Base-by-base conservation (phyloP, 2,888 invertebrate species). In the Sinohyriopsis cumingii region DNA sequence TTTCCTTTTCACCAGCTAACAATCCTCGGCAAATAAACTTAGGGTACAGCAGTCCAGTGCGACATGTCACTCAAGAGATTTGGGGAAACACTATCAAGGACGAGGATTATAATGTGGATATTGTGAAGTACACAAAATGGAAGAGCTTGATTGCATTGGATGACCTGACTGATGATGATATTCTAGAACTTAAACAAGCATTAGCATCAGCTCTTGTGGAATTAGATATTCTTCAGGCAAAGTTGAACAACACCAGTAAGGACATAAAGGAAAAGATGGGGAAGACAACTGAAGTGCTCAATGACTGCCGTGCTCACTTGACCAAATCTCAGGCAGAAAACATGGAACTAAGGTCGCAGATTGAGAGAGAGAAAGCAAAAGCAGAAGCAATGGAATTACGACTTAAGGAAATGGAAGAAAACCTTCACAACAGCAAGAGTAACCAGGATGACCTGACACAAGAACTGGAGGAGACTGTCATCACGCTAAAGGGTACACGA, bases 141-240 rank as follows among this genome's bases (percentile, higher is more conserved):
- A 85, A 83, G 67, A 73, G 76, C 67, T 68, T 86, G 56, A 80
- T 83, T 25, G 72, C 80, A 9, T 73, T 75, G 18, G 72, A 80
- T 54, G 71, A 78, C 25, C 71, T 83, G 24, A 72, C 81, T 53
- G 85, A 85, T 68, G 78, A 77, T 61, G 84, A 84, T 25, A 77
- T 82, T 53, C 75, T 85, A 67, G 84, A 87, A 72, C 69, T 87
- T 33, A 86, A 87, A 74, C 83, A 85, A 72, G 84, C 86, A 25
- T 76, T 87, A 57, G 87, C 86, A 55, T 84, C 83, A 45, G 82
- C 83, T 33, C 77, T 86, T 59, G 79, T 85, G 56, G 87, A 87
- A 76, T 81, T 86, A 71, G 85, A 87, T 68, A 83, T 87, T 65
- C 68, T 87, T 57, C 81, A 81, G 63, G 82, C 86, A 55, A 86